phyloP scores from a whole-genome alignment of 2,888 invertebrate genomes.

The Galerucella calmariensis region DNA sequence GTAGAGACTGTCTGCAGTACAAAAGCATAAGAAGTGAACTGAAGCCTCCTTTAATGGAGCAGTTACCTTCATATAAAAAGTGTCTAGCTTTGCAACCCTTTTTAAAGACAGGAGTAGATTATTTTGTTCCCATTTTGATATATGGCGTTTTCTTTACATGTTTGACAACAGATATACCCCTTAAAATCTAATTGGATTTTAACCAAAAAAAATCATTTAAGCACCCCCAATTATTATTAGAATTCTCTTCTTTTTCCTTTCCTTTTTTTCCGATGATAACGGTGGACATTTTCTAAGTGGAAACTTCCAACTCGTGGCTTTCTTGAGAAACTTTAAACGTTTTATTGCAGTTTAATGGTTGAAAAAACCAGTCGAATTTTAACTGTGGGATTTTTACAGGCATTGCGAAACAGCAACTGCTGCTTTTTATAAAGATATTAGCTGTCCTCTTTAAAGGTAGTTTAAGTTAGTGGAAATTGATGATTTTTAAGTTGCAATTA shows the following conservation, averaged over 20 bases:
- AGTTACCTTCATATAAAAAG: too few relatives aligned
- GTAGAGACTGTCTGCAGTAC: too few relatives aligned
- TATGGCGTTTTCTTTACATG: too few relatives aligned
- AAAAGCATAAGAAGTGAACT: too few relatives aligned
- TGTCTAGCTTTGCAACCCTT: too few relatives aligned
- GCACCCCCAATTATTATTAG: conserved; percentile 45
- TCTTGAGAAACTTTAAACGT: conserved; percentile 51
- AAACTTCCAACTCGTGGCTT: conserved; percentile 50
- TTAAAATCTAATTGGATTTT: conserved; percentile 41
- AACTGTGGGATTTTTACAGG: conserved; percentile 40
- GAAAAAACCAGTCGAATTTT: conserved; percentile 44
- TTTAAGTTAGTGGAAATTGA: not conserved
- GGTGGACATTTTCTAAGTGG: conserved; percentile 50
- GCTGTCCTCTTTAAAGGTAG: conserved; percentile 22
- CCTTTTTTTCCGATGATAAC: conserved; percentile 45
- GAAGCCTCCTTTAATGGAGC: too few relatives aligned
- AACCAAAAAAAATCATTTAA: conserved; percentile 33
- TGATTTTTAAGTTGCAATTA: too few relatives aligned
- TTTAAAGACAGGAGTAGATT: too few relatives aligned
- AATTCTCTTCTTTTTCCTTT: conserved; percentile 40
- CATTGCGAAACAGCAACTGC: conserved; percentile 38
- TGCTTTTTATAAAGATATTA: conserved; percentile 35
- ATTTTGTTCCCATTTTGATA: too few relatives aligned
- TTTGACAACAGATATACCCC: not conserved
- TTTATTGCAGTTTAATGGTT: conserved; percentile 50